These are phyloP conservation scores for Eleutherodactylus coqui DNA, from an alignment of 2,797 vertebrate species.

Conservation along the genomic window DNA sequence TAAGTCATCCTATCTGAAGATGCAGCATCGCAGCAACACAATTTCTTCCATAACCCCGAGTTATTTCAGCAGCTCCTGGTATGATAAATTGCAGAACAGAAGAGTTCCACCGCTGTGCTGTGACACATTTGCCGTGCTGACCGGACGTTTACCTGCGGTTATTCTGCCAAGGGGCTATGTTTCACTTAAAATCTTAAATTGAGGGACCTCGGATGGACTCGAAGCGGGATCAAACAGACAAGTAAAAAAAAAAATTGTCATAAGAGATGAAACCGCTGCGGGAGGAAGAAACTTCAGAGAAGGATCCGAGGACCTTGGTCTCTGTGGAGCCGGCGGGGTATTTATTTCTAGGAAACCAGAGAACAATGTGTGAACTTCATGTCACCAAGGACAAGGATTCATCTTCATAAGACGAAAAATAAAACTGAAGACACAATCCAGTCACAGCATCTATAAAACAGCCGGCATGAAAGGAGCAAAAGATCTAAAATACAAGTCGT, in stretches of 20 bases:
- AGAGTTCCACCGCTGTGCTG: neutral
- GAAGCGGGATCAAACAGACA: neutral
- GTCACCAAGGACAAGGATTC: slow-evolving; percentile 17
- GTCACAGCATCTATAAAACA: neutral
- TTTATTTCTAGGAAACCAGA: neutral
- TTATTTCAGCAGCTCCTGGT: neutral
- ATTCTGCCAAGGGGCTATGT: neutral
- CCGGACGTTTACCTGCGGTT: neutral
- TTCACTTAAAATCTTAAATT: neutral
- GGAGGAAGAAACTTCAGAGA: neutral
- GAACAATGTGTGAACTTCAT: neutral
- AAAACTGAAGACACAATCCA: neutral
- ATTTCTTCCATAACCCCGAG: neutral
- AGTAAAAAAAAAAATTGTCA: slow-evolving; percentile 13
- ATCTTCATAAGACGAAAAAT: slow-evolving; percentile 13
- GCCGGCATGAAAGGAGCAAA: neutral
- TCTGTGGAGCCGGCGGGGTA: neutral
- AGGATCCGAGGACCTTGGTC: neutral
- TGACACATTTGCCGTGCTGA: neutral
- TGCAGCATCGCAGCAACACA: neutral
- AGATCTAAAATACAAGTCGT: neutral
- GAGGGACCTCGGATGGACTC: neutral
- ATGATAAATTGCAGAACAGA: neutral
- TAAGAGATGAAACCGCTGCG: neutral
- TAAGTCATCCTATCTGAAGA: too few species aligned